phyloP scores from a whole-genome alignment of 2,888 invertebrate species.

The Omphaloscelis lunosa region DNA sequence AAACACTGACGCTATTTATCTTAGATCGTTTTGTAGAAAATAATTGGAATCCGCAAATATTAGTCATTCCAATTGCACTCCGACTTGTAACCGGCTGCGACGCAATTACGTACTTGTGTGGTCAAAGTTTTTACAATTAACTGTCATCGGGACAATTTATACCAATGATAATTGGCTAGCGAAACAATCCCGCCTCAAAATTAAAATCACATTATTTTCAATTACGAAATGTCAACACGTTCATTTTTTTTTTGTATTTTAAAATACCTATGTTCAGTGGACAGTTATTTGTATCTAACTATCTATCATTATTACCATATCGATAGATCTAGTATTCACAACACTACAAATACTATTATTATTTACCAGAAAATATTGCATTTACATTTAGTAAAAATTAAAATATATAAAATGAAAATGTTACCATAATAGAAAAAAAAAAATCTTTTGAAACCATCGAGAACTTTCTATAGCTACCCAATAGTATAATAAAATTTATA shows the following conservation, averaged over 20 bases:
- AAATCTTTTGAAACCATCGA: not conserved
- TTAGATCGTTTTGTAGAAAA: slow-evolving; percentile 52
- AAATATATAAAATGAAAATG: not conserved
- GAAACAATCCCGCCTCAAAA: slow-evolving; percentile 38
- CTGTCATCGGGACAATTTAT: slow-evolving; percentile 58
- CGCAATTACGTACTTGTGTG: slow-evolving; percentile 47
- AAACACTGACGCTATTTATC: slow-evolving; percentile 49
- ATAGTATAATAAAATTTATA: not conserved
- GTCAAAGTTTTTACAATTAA: slow-evolving; percentile 54
- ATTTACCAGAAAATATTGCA: not conserved
- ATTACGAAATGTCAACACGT: slow-evolving; percentile 36
- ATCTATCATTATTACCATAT: not conserved
- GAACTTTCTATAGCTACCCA: slow-evolving; percentile 9
- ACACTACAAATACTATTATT: not conserved
- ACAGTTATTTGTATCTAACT: not conserved
- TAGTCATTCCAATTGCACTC: slow-evolving; percentile 38
- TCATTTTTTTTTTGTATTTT: slow-evolving; percentile 1
- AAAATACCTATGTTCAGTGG: not conserved
- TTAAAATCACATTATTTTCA: slow-evolving; percentile 53
- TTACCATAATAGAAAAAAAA: not conserved
- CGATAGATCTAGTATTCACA: not conserved
- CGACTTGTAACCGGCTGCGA: slow-evolving; percentile 46
- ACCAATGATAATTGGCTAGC: slow-evolving; percentile 44
- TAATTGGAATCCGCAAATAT: slow-evolving; percentile 54
- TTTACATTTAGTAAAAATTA: not conserved